Percentiles rank a stretch among this genome's conserved stretches.
Evolutionary conservation across 2,113 vertebrate genomes (phyloP).

Genomic region (Lepus europaeus): DNA sequence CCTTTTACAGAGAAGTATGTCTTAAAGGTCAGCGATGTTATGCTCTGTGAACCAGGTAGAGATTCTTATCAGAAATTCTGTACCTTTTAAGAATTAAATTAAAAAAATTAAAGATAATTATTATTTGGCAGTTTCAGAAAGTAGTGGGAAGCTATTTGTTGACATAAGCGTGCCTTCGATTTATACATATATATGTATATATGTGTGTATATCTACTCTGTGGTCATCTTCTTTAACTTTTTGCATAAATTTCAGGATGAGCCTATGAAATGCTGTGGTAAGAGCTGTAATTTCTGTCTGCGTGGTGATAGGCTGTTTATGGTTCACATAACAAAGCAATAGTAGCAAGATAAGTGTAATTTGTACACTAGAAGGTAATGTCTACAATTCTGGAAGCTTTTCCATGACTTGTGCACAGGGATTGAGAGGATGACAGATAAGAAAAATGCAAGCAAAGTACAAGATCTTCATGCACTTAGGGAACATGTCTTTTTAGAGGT

Average conservation of each 20-base stretch:
- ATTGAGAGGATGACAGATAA: background rate
- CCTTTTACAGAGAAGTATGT: background rate
- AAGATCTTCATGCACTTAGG: background rate
- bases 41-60: background rate
- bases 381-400: background rate
- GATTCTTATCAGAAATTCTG: background rate
- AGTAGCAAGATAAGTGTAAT: background rate
- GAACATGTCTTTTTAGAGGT: background rate
- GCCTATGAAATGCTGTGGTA: background rate
- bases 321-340: background rate
- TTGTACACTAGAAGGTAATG: background rate
- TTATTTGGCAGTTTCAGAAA: background rate
- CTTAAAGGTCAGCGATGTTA: background rate
- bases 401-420: background rate
- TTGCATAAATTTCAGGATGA: constrained; percentile 15
- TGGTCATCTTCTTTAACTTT: background rate
- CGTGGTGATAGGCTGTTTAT: background rate
- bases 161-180: background rate
- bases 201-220: background rate
- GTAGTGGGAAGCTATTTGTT: constrained; percentile 17
- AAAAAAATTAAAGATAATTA: background rate
- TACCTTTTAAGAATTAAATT: background rate
- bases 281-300: background rate
- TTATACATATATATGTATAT: background rate
- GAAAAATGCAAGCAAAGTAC: background rate